Base-by-base conservation (phyloP, 2,888 invertebrate species). In the Coecobrya sp. region DNA sequence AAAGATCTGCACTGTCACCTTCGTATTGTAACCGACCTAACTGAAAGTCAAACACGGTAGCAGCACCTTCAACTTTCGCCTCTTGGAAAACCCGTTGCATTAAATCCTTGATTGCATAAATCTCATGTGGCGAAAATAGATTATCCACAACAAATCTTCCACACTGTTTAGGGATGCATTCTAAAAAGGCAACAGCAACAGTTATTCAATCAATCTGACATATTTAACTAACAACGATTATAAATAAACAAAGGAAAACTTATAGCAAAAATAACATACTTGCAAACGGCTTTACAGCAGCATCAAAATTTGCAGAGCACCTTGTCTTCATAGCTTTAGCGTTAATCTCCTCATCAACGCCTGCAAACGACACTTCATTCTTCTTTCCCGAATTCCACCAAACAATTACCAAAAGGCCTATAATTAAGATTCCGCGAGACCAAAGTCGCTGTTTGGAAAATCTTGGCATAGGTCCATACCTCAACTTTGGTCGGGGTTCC, bases 1-100 rank as follows among this genome's bases (percentile, higher is more conserved):
- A 98, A 94, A 98, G 96, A 96, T 98, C 97, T 10, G 98, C 96
- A 95, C 98, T 98, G 92, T 97, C 96, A 93, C 97, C 96, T 49
- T 97, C 97, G 95, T 97, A 96, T 10, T 98, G 98, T 52, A 98
- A 95, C 13, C 98, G 98, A 70, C 98, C 98, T 85, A 98, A 97
- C 95, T 98, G 97, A 42, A 98, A 96, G 96, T 98, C 98, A 92
- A 98, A 96, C 94, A 98, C 98, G 42, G 98, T 97, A 1, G 98
- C 98, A 84, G 98, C 98, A 27, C 98, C 98, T 90, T 96, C 96
- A 49, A 82, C 86, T 27, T 89, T 91, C 3, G 89, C 91, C 70
- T 92, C 91, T 59, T 89, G 36, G 0, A 98, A 97, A 0, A 97
- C 97, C 11, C 97, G 97, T 79, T 97, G 95, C 92, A 96, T 96